Conservation (phyloP, 2,113 vertebrate genomes). For the Edolisoma coerulescens region DNA sequence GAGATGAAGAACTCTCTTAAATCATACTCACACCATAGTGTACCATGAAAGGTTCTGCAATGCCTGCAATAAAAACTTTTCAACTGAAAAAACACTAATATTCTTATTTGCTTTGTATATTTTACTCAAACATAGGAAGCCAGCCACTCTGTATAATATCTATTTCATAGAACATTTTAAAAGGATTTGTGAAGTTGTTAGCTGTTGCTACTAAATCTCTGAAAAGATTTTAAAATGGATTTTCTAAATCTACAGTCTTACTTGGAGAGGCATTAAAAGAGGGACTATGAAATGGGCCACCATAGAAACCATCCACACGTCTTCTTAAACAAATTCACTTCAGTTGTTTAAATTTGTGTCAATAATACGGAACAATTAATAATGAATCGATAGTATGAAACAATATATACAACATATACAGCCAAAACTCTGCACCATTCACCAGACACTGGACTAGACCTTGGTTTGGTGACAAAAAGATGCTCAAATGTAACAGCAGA, state of each 20-base stretch:
- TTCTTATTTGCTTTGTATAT: background rate
- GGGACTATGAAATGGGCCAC: background rate
- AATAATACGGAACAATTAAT: background rate
- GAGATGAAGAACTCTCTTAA: background rate
- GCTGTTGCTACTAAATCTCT: background rate
- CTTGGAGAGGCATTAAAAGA: background rate
- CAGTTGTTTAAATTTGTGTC: background rate
- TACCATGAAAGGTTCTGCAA: background rate
- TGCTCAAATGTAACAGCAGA: background rate
- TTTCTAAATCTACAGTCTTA: background rate
- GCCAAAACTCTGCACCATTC: background rate
- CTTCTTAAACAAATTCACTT: background rate
- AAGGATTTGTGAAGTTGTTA: background rate
- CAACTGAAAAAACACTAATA: background rate
- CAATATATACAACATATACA: background rate
- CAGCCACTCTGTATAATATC: background rate
- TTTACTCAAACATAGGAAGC: background rate
- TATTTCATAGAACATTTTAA: background rate
- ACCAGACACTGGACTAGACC: background rate
- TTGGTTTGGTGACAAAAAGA: background rate
- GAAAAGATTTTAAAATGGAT: slow-evolving; percentile 14
- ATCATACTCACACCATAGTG: too few relatives aligned
- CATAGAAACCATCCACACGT: background rate
- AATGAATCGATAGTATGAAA: background rate
- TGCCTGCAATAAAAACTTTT: background rate